Conservation (phyloP, 53 echinoderm and acorn worm species). For the Zoroaster sp. region DNA sequence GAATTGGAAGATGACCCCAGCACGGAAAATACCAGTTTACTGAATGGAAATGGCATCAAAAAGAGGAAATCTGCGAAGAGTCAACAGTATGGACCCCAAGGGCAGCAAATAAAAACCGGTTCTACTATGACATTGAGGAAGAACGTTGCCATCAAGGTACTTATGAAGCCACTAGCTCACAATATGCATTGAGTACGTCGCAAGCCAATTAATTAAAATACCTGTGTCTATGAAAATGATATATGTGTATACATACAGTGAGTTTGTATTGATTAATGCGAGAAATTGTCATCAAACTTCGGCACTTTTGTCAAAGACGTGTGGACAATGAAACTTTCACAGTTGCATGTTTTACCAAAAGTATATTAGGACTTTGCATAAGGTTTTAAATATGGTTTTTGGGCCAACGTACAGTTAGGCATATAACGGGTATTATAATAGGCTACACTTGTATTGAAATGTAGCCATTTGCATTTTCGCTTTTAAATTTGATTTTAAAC, state of each 20-base stretch:
- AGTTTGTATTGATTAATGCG: too few relatives aligned
- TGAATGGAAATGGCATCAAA: neutral
- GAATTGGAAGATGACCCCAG: conserved; percentile 3
- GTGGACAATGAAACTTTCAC: too few relatives aligned
- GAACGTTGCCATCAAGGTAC: conserved; percentile 23
- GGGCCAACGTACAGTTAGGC: too few relatives aligned
- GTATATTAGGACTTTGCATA: too few relatives aligned
- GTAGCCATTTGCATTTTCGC: too few relatives aligned
- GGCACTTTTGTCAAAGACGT: too few relatives aligned
- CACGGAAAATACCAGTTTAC: neutral
- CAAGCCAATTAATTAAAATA: neutral
- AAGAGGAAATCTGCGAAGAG: neutral
- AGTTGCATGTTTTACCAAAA: too few relatives aligned
- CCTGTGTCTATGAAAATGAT: neutral
- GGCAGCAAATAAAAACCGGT: neutral
- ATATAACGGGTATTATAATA: too few relatives aligned
- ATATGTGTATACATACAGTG: too few relatives aligned
- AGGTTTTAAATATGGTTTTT: too few relatives aligned
- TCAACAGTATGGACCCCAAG: neutral
- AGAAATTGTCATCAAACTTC: too few relatives aligned
- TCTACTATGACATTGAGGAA: neutral
- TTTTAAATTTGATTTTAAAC: neutral
- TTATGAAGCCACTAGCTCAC: neutral
- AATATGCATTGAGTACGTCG: neutral
- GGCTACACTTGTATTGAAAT: too few relatives aligned